Base-by-base conservation (phyloP, 2,888 invertebrate species). In the Philhelius pedissequus region DNA sequence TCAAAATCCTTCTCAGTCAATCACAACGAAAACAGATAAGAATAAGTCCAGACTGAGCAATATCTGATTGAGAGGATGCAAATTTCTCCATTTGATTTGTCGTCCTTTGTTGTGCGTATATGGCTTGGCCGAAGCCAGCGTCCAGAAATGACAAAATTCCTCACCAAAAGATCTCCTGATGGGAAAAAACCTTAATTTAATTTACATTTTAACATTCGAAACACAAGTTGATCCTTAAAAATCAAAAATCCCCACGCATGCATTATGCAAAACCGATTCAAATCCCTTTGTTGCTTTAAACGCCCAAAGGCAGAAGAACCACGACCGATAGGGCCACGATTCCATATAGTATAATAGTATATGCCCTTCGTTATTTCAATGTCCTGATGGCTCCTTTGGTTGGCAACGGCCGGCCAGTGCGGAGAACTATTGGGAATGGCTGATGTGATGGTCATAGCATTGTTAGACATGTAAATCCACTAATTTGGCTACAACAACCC, bases 381-480 rank as follows among this genome's bases (percentile, higher is more conserved):
- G 30, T 4, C 35, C 50, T 5, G n/a, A 6, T 20, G 52, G 5
- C n/a, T 35, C 54, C 62, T 62, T 64, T 66, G 43, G 48, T 56
- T 40, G 43, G 25, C 13, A 11, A 56, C 30, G 18, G 15, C 9
- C 5, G 20, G 25, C 27, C 13, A 15, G 11, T 13, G 1, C 22
- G 43, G 84, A 60, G 60, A 80, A 76, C 75, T 84, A 84, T 84
- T 75, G 84, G 84, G 76, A 84, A 84, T 84, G 84, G 75, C 48
- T 58, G 56, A 52, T 52, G 15, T 30, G 52, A 15, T 58, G 62
- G 43, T 43, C 62, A 62, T 18, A 76, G 75, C 84, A 76, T 84
- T 84, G 84, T 84, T 84, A 80, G 84, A 80, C 84, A 84, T 84
- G 84, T 76, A 84, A 84, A 84, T 84, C 75, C 84, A 84, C 84